Evolutionary conservation across 2,888 invertebrate genomes (phyloP), one percentile per base, ranked within the genome.

Genomic region (Vesta saturnalis): DNA sequence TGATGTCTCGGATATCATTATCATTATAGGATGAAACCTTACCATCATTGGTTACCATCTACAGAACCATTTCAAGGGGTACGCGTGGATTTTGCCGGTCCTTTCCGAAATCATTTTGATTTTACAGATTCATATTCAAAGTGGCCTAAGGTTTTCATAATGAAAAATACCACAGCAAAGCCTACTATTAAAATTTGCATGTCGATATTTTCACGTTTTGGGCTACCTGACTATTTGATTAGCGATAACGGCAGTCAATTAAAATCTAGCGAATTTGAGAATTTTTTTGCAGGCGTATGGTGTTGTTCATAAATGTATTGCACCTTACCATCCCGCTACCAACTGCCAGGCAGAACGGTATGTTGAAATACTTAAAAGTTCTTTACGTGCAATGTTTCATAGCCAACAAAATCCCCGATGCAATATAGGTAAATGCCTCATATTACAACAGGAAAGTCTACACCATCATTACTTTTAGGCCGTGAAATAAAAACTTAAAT

Each of bases 1-100:
- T 10, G 60, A 60, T 22, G n/a, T n/a, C n/a, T n/a, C n/a, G n/a
- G n/a, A 60, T 60, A 14, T 12, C 47, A 60, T n/a, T n/a, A n/a
- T n/a, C n/a, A n/a, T n/a, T n/a, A n/a, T n/a, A n/a, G n/a, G n/a
- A n/a, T n/a, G n/a, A n/a, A n/a, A n/a, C n/a, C n/a, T n/a, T n/a
- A n/a, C n/a, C n/a, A n/a, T n/a, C n/a, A n/a, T n/a, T n/a, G n/a
- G n/a, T n/a, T n/a, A n/a, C n/a, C n/a, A n/a, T n/a, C n/a, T n/a
- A n/a, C n/a, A n/a, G n/a, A n/a, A 19, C 46, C 59, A n/a, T 43
- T 59, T 18, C 16, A 59, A 19, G 8, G 39, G 3, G 21, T 43
- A 14, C 59, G 43, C 5, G 21, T 16, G 8, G 46, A 59, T 46
- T 59, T 43, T 19, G 59, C 59, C 1, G 59, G 59, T 15, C 46